phyloP scores from a whole-genome alignment of 2,113 vertebrate species.

The Machaerirhynchus nigripectus region DNA sequence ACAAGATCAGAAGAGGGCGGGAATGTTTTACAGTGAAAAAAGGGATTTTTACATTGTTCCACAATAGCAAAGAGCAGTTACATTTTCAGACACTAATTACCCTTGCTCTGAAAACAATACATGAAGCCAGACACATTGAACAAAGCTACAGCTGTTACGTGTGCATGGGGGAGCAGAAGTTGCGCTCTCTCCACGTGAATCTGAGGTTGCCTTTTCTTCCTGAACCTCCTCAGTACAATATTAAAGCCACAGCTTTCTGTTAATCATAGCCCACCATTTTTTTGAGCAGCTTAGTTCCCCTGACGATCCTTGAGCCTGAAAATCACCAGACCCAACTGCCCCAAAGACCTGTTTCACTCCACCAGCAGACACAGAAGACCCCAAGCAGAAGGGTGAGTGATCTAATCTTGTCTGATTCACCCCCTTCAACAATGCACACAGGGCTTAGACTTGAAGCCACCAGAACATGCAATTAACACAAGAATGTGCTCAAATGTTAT shows the following conservation, averaged over 20 bases:
- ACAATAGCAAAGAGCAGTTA: not conserved
- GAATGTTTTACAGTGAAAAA: conserved; percentile 21
- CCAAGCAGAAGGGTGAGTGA: not conserved
- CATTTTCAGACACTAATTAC: conserved; percentile 53
- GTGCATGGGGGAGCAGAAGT: not conserved
- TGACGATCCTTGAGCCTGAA: not conserved
- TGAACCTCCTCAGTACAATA: not conserved
- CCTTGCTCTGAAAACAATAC: not conserved
- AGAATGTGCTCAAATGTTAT: not conserved
- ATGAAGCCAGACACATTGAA: not conserved
- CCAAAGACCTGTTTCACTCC: not conserved
- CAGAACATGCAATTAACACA: not conserved
- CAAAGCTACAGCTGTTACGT: conserved; percentile 14
- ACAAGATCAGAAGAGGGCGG: conserved; percentile 39
- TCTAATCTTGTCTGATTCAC: not conserved
- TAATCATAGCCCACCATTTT: not conserved
- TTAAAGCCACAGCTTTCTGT: not conserved
- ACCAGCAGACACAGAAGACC: not conserved
- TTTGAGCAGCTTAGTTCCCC: not conserved
- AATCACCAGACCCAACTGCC: not conserved
- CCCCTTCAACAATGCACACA: not conserved
- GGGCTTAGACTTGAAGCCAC: not conserved
- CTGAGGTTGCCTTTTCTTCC: not conserved
- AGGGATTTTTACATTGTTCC: conserved; percentile 12
- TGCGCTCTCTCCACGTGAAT: not conserved